Conservation (phyloP, 2,113 vertebrate species). For the Ploceus nigricollis region DNA sequence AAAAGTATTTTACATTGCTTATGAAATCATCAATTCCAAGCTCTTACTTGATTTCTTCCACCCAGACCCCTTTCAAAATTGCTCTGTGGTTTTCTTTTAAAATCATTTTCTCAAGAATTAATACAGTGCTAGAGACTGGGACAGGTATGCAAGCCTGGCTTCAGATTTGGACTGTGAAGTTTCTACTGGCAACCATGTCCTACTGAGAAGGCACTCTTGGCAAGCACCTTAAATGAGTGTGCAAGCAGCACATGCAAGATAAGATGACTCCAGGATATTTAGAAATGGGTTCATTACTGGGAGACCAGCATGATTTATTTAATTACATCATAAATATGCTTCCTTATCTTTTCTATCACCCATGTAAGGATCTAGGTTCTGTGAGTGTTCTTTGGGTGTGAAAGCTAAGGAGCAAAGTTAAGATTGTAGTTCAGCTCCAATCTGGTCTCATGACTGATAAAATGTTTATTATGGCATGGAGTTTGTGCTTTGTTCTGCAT, state of each 20-base stretch:
- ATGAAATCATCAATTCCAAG: background rate
- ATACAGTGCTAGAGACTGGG: background rate
- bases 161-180: background rate
- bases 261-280: slow-evolving; percentile 13
- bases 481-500: background rate
- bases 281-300: background rate
- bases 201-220: background rate
- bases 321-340: background rate
- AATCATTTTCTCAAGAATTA: background rate
- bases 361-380: background rate
- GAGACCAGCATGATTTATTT: background rate
- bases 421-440: background rate
- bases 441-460: background rate
- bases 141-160: background rate
- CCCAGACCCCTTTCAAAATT: background rate
- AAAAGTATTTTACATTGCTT: background rate
- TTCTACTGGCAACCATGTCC: background rate
- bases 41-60: background rate
- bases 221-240: background rate
- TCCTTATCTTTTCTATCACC: background rate
- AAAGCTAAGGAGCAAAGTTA: background rate
- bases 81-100: background rate
- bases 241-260: background rate
- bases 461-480: background rate
- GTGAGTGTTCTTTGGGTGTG: background rate